Evolutionary conservation across 2,113 vertebrate genomes (phyloP).

Genomic region (Nesoenas mayeri): DNA sequence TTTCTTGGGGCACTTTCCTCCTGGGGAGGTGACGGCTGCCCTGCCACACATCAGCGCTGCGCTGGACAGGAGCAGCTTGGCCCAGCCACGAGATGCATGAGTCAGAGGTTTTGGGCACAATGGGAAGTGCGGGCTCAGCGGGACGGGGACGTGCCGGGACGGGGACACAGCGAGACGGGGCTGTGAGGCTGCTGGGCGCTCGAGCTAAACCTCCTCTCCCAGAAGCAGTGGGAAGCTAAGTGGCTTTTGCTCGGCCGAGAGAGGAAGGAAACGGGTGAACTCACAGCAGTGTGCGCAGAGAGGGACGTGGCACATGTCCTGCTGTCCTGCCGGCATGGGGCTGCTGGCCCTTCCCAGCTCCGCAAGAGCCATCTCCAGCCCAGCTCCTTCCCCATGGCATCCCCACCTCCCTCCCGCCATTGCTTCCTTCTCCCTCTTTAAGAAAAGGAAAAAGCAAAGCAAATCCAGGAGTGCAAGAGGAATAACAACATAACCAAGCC

Average conservation of each 20-base stretch:
- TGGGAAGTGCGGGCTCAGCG: constrained; percentile 53
- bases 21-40: not conserved
- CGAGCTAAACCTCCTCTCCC: not conserved
- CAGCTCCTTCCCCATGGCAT: not conserved
- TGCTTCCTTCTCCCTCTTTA: not conserved
- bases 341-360: not conserved
- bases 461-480: not conserved
- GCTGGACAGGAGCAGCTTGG: not conserved
- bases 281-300: fast-evolving
- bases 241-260: fast-evolving
- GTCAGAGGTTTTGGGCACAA: constrained; percentile 36
- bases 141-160: not conserved
- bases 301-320: not conserved
- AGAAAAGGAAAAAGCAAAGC: not conserved
- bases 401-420: not conserved
- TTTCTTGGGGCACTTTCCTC: too few relatives aligned
- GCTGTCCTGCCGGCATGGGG: not conserved
- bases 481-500: not conserved
- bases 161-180: not conserved
- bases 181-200: fast-evolving
- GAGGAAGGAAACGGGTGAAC: not conserved
- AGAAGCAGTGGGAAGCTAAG: fast-evolving
- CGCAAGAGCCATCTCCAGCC: not conserved
- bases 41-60: not conserved
- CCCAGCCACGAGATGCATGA: not conserved